Evolutionary conservation across 2,113 vertebrate genomes (phyloP), one percentile per base, ranked within the genome.

Genomic region (Mustela lutreola): DNA sequence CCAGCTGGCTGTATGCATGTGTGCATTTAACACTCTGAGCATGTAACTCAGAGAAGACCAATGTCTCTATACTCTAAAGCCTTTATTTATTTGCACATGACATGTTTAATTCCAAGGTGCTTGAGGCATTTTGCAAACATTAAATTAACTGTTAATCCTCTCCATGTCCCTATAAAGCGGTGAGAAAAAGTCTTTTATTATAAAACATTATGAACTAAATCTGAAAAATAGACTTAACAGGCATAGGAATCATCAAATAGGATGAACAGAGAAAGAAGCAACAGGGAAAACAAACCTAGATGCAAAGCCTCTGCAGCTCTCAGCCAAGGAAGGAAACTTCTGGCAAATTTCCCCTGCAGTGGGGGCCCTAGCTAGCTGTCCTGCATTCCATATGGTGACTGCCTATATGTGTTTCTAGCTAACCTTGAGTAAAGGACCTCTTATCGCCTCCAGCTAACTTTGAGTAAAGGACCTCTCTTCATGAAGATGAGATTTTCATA

Each of bases 91-190:
- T 97, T 97, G 95, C 56, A 94, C 81, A 83, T 0, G 7, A 70
- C 36, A 24, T 79, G 63, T 95, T 97, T 97, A 95, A 98, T 98
- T 95, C 97, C 56, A 75, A 94, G 81, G 81, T 93, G 71, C 96
- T 98, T 88, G 86, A 83, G 65, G 96, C 65, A 53, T 91, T 97
- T 96, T 91, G 63, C 90, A 97, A 87, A 95, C 95, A 86, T 97
- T 95, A 95, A 97, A 97, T 97, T 97, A 97, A 97, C 94, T 89
- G 83, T 92, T 98, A 97, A 98, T 97, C 92, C 96, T 95, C 76
- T 94, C 71, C 28, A 11, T 93, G 70, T 92, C 83, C 95, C 88
- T 93, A 73, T 91, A 97, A 96, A 94, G 80, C 75, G 83, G 60
- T 71, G 48, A 18, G 45, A 48, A 48, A 28, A 75, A 92, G 18